phyloP scores from a whole-genome alignment of 1,140 invertebrate genomes.

The Drosophila malerkotliana region DNA sequence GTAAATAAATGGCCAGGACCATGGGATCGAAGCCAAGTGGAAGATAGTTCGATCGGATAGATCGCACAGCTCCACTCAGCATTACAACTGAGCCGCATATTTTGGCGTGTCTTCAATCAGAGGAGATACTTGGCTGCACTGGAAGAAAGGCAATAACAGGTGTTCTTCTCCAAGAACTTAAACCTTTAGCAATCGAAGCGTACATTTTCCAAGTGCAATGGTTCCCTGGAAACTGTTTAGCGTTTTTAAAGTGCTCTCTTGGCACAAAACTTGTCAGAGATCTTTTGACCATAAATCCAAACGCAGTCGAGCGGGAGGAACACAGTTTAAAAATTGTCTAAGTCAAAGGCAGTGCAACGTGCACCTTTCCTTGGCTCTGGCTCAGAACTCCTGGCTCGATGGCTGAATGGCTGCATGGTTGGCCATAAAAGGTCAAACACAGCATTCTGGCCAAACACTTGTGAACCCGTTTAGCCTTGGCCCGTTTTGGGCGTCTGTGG shows the following conservation, averaged over 20 bases:
- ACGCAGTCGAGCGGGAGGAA: slow-evolving; percentile 34
- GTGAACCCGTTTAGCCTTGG: slow-evolving; percentile 62
- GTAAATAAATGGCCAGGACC: slow-evolving; percentile 62
- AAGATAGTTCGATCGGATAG: slow-evolving; percentile 50
- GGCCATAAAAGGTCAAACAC: slow-evolving; percentile 61
- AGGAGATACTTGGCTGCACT: slow-evolving; percentile 28
- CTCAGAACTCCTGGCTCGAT: slow-evolving; percentile 18
- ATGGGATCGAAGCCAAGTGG: slow-evolving; percentile 37
- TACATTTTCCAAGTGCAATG: slow-evolving; percentile 9
- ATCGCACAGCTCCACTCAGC: slow-evolving; percentile 22
- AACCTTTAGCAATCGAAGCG: background rate
- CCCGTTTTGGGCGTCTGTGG: slow-evolving; percentile 49
- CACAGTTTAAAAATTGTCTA: slow-evolving; percentile 63
- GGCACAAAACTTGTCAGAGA: slow-evolving; percentile 49
- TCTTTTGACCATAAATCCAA: slow-evolving; percentile 61
- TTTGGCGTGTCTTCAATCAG: slow-evolving; percentile 70
- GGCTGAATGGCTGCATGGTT: slow-evolving; percentile 10
- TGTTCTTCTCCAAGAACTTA: background rate
- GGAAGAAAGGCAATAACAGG: background rate
- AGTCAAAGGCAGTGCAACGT: slow-evolving; percentile 20
- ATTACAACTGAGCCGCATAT: slow-evolving; percentile 44
- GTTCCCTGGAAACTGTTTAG: slow-evolving; percentile 65
- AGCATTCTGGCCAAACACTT: slow-evolving; percentile 59
- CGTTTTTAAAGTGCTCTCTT: slow-evolving; percentile 53
- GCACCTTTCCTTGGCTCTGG: background rate